Percentiles rank a stretch among this genome's conserved stretches.
These are phyloP conservation scores for Euthynnus affinis DNA, from an alignment of 2,797 vertebrate species.

Conservation along the genomic window DNA sequence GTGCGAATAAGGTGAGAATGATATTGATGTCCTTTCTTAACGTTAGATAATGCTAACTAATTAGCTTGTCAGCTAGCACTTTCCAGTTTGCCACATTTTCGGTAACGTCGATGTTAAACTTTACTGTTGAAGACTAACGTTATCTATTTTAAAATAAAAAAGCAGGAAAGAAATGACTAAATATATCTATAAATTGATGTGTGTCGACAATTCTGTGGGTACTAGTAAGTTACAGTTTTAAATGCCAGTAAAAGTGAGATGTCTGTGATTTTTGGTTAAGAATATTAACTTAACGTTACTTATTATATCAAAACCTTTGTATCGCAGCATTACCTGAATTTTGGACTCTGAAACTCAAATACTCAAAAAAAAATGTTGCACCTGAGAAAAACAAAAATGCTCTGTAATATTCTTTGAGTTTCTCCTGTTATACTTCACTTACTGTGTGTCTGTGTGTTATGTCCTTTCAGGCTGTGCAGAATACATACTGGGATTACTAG, in stretches of 20 bases:
- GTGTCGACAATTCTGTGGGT: background rate
- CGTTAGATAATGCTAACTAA: background rate
- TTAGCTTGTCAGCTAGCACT: slow-evolving; percentile 41
- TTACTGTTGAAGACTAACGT: background rate
- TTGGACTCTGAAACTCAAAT: background rate
- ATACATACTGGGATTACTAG: slow-evolving; percentile 1
- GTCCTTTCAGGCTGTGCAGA: slow-evolving; percentile 19
- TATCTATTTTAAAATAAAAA: background rate
- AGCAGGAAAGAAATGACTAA: background rate
- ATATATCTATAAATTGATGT: no score
- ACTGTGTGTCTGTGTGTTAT: background rate
- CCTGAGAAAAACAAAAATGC: background rate
- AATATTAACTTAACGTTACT: background rate
- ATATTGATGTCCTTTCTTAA: background rate
- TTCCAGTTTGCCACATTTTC: background rate
- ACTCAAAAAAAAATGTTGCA: background rate
- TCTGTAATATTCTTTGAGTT: background rate
- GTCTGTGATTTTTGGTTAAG: background rate
- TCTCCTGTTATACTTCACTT: background rate
- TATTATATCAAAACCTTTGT: background rate
- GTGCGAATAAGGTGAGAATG: slow-evolving; percentile 55
- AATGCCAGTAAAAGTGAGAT: rapidly evolving
- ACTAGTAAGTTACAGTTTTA: no score
- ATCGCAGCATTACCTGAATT: background rate
- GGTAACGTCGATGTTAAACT: background rate